These are phyloP conservation scores for Acanthis flammea DNA, from an alignment of 2,797 vertebrate genomes.

Conservation along the genomic window DNA sequence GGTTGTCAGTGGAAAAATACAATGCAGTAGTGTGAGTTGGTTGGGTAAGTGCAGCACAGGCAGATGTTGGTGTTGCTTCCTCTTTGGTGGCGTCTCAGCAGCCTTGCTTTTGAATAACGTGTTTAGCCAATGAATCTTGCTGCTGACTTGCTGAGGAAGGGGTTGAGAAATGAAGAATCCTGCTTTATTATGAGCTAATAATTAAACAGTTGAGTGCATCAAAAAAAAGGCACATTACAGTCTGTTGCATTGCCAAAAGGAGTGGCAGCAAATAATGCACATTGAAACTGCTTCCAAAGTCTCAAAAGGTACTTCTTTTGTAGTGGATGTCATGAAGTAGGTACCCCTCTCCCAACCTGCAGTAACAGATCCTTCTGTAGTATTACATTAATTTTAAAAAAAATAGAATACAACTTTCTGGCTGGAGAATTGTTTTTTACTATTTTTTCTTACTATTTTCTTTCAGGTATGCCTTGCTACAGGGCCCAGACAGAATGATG, in stretches of 20 bases:
- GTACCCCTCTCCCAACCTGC: not conserved
- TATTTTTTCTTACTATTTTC: not conserved
- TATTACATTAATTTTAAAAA: not conserved
- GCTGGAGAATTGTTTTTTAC: not conserved
- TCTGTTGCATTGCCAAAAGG: not conserved
- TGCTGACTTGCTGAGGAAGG: not conserved
- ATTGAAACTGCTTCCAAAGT: not conserved
- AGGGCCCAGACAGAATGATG: conserved; percentile 68
- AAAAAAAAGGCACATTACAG: not conserved
- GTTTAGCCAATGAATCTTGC: not conserved
- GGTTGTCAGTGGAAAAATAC: not conserved
- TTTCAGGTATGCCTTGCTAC: conserved; percentile 70
- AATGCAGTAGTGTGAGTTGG: fast-evolving
- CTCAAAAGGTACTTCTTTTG: not conserved
- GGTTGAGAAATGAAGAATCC: not conserved
- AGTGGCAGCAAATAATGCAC: not conserved
- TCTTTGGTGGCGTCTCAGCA: not conserved
- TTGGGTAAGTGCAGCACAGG: fast-evolving
- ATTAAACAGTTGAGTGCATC: not conserved
- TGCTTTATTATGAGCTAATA: not conserved
- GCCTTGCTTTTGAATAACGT: fast-evolving
- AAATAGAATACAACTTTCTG: not conserved
- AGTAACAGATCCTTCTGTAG: not conserved
- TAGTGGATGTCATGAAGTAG: not conserved
- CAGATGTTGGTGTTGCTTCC: not conserved